Percentiles rank a stretch among this genome's conserved stretches.
Evolutionary conservation across 2,113 vertebrate genomes (phyloP).

Genomic region (Gavia stellata): DNA sequence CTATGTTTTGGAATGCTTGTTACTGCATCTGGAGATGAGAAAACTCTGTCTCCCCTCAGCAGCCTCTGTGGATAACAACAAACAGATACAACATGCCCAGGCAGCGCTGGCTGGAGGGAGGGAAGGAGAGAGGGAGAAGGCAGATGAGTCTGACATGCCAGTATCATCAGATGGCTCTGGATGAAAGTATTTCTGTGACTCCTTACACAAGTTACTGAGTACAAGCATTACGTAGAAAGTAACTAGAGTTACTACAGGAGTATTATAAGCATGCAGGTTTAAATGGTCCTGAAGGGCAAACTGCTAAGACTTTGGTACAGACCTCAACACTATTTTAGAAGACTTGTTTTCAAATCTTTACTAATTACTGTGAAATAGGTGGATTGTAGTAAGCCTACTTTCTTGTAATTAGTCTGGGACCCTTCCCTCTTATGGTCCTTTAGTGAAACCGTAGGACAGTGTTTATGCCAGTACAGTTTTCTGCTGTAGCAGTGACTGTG

Average conservation of each 20-base stretch:
- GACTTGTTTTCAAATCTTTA: conserved; percentile 4
- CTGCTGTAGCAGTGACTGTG: not conserved
- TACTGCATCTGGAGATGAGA: not conserved
- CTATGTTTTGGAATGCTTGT: not conserved
- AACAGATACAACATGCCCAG: conserved; percentile 7
- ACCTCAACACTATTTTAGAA: not conserved
- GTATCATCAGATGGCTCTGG: not conserved
- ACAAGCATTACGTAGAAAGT: not conserved
- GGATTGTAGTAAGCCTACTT: not conserved
- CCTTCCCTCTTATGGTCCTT: not conserved
- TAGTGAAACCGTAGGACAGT: not conserved
- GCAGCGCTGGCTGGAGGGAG: not conserved
- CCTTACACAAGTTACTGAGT: not conserved
- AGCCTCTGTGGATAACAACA: not conserved
- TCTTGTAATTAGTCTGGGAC: not conserved
- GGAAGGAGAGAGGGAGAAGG: not conserved
- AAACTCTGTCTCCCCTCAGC: not conserved
- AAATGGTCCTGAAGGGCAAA: not conserved
- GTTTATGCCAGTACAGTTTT: not conserved
- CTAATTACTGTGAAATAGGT: not conserved
- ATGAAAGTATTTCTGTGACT: not conserved
- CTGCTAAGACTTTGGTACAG: not conserved
- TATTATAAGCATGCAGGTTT: not conserved
- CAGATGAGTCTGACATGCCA: not conserved
- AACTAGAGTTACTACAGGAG: not conserved